These are phyloP conservation scores for Calliopsis andreniformis DNA, from an alignment of 1,140 invertebrate genomes.

Conservation along the genomic window DNA sequence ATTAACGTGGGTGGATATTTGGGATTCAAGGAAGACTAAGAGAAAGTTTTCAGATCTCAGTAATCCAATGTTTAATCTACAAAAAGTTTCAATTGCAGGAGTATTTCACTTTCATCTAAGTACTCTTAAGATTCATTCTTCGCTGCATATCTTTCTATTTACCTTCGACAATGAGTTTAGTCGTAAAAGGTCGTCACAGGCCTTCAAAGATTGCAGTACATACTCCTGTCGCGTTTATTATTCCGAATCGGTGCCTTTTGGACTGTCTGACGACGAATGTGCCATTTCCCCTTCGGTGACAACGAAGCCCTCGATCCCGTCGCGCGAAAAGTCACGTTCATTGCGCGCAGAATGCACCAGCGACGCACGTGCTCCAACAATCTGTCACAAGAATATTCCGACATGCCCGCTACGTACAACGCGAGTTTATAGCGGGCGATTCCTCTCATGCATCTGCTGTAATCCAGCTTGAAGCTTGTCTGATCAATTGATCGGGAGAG, in stretches of 20 bases:
- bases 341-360: slow-evolving; percentile 38
- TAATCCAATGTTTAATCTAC: too few relatives aligned
- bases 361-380: slow-evolving; percentile 52
- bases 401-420: neutral
- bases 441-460: slow-evolving; percentile 2
- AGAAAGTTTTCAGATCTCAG: too few relatives aligned
- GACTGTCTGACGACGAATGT: slow-evolving; percentile 30
- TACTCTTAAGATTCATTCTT: too few relatives aligned
- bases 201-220: neutral
- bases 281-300: slow-evolving; percentile 22
- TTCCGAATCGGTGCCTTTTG: neutral
- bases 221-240: neutral
- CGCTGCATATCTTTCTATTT: too few relatives aligned
- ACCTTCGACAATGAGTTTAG: too few relatives aligned
- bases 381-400: slow-evolving; percentile 58
- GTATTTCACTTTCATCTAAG: too few relatives aligned
- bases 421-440: slow-evolving; percentile 26
- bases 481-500: neutral
- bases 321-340: slow-evolving; percentile 44
- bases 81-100: too few relatives aligned
- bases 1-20: too few relatives aligned
- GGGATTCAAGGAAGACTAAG: too few relatives aligned
- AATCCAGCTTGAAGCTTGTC: slow-evolving; percentile 1
- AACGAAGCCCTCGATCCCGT: slow-evolving; percentile 25
- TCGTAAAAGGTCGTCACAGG: too few relatives aligned